These are phyloP conservation scores for Scartelaos histophorus DNA, from an alignment of 2,113 vertebrate species.

Conservation along the genomic window DNA sequence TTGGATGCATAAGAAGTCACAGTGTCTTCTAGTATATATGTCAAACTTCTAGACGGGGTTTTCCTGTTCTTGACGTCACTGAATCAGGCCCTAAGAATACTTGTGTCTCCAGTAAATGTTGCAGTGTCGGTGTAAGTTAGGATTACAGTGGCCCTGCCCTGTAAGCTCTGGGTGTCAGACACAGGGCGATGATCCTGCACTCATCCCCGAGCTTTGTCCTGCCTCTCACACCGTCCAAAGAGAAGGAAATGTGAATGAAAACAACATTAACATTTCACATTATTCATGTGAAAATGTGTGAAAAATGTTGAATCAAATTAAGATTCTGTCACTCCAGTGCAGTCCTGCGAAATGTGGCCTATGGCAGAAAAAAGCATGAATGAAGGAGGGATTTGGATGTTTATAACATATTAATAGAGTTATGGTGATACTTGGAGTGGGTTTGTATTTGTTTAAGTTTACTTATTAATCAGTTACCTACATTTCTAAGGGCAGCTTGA, in stretches of 20 bases:
- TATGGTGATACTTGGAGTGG: background rate
- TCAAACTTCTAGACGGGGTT: background rate
- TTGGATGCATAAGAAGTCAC: background rate
- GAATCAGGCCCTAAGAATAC: background rate
- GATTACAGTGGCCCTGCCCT: slow-evolving; percentile 20
- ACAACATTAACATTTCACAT: background rate
- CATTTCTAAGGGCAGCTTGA: slow-evolving; percentile 33
- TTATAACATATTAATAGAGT: background rate
- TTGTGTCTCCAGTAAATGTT: background rate
- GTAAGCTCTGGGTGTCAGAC: slow-evolving; percentile 14
- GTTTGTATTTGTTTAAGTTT: slow-evolving; percentile 41
- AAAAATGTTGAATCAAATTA: background rate
- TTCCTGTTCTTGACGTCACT: background rate
- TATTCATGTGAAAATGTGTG: too few species aligned
- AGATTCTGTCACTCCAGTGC: background rate
- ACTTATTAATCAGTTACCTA: slow-evolving; percentile 39
- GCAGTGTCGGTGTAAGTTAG: background rate
- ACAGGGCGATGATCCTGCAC: slow-evolving; percentile 19
- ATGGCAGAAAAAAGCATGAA: background rate
- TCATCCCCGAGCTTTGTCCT: slow-evolving; percentile 18
- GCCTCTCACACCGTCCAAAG: background rate
- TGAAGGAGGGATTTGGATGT: background rate
- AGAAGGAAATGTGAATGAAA: background rate
- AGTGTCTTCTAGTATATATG: background rate
- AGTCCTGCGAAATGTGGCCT: background rate